These are phyloP conservation scores for Ganaspis brasiliensis DNA, from an alignment of 2,888 invertebrate genomes.

Conservation along the genomic window DNA sequence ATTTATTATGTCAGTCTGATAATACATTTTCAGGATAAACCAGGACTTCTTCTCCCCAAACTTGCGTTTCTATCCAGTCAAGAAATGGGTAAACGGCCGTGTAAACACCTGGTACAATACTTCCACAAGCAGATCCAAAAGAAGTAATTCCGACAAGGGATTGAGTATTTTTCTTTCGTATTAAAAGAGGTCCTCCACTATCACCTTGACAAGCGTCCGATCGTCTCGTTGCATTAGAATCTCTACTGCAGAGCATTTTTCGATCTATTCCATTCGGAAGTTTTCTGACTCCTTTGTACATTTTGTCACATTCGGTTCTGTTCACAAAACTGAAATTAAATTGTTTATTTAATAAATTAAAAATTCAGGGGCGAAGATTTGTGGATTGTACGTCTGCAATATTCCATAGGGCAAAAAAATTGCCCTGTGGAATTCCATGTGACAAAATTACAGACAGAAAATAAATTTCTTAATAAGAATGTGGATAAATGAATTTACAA, in stretches of 20 bases:
- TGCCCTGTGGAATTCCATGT: no score
- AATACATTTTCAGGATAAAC: slow-evolving; percentile 15
- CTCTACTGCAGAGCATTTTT: slow-evolving; percentile 71
- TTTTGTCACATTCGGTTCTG: slow-evolving; percentile 60
- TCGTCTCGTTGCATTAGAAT: slow-evolving; percentile 62
- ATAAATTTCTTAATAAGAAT: no score
- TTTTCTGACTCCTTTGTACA: slow-evolving; percentile 60
- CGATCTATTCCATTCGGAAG: slow-evolving; percentile 70
- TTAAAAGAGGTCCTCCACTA: slow-evolving; percentile 75
- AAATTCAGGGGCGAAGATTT: no score
- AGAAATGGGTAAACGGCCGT: slow-evolving; percentile 70
- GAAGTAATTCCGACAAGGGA: slow-evolving; percentile 73
- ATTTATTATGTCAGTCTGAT: background rate
- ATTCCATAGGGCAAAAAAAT: no score
- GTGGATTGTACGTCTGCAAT: no score
- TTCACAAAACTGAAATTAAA: slow-evolving; percentile 63
- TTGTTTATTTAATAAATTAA: background rate
- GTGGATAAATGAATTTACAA: no score
- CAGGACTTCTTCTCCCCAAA: slow-evolving; percentile 66
- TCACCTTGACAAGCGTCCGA: slow-evolving; percentile 73
- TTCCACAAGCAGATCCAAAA: slow-evolving; percentile 73
- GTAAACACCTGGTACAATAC: slow-evolving; percentile 70
- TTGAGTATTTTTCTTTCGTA: slow-evolving; percentile 58
- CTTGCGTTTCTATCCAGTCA: slow-evolving; percentile 75
- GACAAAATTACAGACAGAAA: no score